Base-by-base conservation (phyloP, 1,140 invertebrate species). In the Drosophila serrata region DNA sequence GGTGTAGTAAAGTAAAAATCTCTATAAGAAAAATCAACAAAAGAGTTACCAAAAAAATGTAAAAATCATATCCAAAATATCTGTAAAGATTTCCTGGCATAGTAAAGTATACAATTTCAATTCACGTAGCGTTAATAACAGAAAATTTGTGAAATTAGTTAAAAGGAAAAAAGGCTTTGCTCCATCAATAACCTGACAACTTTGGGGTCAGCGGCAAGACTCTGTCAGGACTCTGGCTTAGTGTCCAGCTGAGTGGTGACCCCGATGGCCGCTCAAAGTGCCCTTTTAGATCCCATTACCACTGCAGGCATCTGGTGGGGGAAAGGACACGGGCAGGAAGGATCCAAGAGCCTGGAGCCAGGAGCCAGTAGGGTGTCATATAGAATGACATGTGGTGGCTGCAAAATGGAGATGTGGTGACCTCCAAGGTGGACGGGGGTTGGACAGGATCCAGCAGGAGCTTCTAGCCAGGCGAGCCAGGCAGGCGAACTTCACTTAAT, bases 401-500 rank as follows among this genome's bases (percentile, higher is more conserved):
- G 69, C 46, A 24, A 22, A 56, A 69, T 57, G 70, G 51, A 73
- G 69, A 63, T 57, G 69, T 31, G 73, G 59, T 64, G 72, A 73
- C 72, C 72, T 75, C 68, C 72, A 74, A 74, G 70, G 56, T 45
- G 67, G 56, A 55, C 43, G 43, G 19, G 43, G 43, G 8, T 24
- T 27, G 45, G 43, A 24, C 22, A 12, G 58, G 24, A 24, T 31
- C 48, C 57, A 63, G 6, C 58, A 31, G n/a, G 22, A 29, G 56
- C 62, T n/a, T 9, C 19, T 9, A 57, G 29, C 40, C n/a, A n/a
- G n/a, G n/a, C n/a, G n/a, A n/a, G n/a, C n/a, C 29, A 46, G 62
- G 24, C 24, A n/a, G 64, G 64, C 49, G 75, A 81, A 86, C 82
- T 87, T 87, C 82, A 87, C 82, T 87, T 87, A 87, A 87, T 87